Conservation (phyloP, 2,797 vertebrate genomes). For the Sebastes paucispinis region DNA sequence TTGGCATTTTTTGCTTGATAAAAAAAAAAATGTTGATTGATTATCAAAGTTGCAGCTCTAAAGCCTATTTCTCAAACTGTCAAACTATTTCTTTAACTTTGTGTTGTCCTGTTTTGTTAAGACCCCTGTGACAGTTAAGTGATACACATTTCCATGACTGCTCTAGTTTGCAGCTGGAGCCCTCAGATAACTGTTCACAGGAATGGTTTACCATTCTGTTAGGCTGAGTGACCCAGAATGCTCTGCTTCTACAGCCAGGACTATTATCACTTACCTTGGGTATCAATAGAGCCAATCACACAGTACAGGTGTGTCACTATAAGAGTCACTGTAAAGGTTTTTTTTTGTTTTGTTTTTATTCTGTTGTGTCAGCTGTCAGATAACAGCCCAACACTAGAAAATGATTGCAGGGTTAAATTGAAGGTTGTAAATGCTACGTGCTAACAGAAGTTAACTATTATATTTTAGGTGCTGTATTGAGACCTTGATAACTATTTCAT, state of each 20-base stretch:
- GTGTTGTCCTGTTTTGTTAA: neutral
- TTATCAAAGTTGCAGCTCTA: neutral
- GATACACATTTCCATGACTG: neutral
- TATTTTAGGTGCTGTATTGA: rapidly evolving
- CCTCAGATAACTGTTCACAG: neutral
- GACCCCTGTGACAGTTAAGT: neutral
- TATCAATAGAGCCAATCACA: neutral
- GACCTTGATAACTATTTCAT: neutral
- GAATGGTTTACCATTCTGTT: neutral
- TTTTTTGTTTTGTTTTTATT: neutral
- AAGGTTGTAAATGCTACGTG: neutral
- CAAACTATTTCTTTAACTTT: neutral
- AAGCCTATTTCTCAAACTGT: neutral
- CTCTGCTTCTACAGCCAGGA: neutral
- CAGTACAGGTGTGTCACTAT: neutral
- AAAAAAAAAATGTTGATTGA: neutral
- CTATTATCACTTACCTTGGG: neutral
- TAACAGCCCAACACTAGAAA: neutral
- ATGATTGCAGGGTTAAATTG: neutral
- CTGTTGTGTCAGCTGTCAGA: neutral
- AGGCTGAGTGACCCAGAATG: neutral
- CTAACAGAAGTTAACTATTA: neutral
- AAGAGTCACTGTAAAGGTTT: neutral
- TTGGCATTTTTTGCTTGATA: neutral
- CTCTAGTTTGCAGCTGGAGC: neutral